Base-by-base conservation (phyloP, 2,888 invertebrate species). In the Calameuta pallipes region DNA sequence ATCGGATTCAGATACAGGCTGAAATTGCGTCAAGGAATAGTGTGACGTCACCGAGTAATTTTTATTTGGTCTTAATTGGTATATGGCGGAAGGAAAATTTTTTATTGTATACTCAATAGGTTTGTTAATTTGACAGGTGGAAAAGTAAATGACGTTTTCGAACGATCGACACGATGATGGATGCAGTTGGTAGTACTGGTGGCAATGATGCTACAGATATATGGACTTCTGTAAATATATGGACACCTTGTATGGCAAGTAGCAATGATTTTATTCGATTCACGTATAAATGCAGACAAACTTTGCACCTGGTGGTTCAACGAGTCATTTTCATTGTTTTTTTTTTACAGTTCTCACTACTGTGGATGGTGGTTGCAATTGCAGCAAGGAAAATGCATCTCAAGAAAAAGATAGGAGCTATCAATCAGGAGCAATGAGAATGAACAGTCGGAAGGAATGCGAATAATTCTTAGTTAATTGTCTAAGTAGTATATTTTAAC, bases 381-480 rank as follows among this genome's bases (percentile, higher is more conserved):
- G 41, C 41, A 13, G 37, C 37, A 4, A 13, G 41, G 4, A 15
- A 41, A 41, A 41, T 41, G 41, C 41, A 41, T 41, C 41, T 6
- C 4, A 6, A 15, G 41, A 41, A 15, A 41, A 41, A 41, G 41
- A 41, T 41, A 41, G 41, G 41, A 41, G 15, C 41, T 15, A 41
- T 41, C 41, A 41, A 15, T 41, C 41, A 41, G 15, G 15, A 41
- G 41, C 6, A 15, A 41, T 4, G 15, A 15, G 41, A 41, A 15
- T 1, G n/a, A 31, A 70, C 70, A 70, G 36, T 74, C 35, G 34
- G 35, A 37, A 37, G 37, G 74, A 74, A 74, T 36, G 74, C 74
- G 74, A 74, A 74, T 74, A 74, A 35, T 74, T 74, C 35, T 34
- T 12, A 74, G 74, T 74, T 74, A 74, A 35, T 74, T 74, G 74